A percentile compares a stretch with the other conserved stretches of the same genome.
Conservation (phyloP, 2,113 vertebrate species). For the Diadophis punctatus region DNA sequence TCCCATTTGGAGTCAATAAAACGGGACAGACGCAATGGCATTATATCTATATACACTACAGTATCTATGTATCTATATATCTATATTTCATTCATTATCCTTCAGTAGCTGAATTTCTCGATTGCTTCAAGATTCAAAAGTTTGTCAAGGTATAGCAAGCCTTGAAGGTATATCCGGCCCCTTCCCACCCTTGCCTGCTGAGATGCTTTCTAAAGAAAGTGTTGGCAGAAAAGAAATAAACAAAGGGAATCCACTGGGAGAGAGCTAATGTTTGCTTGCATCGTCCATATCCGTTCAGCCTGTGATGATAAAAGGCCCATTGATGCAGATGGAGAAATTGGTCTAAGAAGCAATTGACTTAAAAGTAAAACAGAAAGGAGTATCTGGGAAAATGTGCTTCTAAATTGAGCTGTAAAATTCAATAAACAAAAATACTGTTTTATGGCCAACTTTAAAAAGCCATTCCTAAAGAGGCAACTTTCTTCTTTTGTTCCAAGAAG, state of each 20-base stretch:
- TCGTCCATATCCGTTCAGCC: neutral
- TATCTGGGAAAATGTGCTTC: neutral
- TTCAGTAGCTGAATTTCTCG: neutral
- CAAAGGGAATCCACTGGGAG: neutral
- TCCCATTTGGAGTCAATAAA: neutral
- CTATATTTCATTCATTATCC: neutral
- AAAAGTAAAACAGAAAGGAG: constrained; percentile 17
- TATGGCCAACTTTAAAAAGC: neutral
- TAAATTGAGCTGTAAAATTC: constrained; percentile 19
- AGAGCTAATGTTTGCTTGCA: neutral
- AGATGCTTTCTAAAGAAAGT: neutral
- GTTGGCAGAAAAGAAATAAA: neutral
- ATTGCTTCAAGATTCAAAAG: neutral
- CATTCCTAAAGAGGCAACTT: neutral
- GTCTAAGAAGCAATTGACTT: constrained; percentile 25
- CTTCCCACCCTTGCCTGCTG: neutral
- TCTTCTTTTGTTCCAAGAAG: neutral
- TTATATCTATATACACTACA: neutral
- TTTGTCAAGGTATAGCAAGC: neutral
- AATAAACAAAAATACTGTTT: constrained; percentile 14
- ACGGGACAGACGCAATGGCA: neutral
- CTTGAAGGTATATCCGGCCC: neutral
- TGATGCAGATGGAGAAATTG: constrained; percentile 16
- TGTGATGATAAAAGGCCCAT: constrained; percentile 9
- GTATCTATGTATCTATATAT: neutral